Evolutionary conservation across 2,888 invertebrate genomes (phyloP), one percentile per base, ranked within the genome.

Genomic region (Apotomis betuletana): DNA sequence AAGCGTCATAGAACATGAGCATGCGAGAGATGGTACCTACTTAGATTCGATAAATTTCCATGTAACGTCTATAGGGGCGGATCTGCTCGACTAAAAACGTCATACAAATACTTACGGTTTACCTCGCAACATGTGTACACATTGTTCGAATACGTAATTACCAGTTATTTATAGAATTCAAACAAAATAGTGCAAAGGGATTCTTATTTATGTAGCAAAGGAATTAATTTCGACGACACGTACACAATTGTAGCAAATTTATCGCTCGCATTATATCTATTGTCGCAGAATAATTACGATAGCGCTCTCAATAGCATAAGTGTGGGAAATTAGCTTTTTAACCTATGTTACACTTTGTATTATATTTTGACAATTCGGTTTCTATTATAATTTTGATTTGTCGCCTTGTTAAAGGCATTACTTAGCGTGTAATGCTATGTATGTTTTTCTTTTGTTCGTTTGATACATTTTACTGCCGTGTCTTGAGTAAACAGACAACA

Each of bases 401-500:
- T 82, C 79, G 78, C 80, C 81, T 80, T 86, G 87, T 87, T 87
- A 90, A 90, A 88, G 88, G 81, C 83, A 82, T 87, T 85, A 88
- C 85, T 85, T 87, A 85, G 83, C 77, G 78, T 77, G 83, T 83
- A 72, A 72, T 72, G 62, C 68, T 86, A 84, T 85, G 81, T 88
- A 85, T 90, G 90, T 91, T 90, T 89, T 87, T 86, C 88, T 85
- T 87, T 93, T 92, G 92, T 92, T 86, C 79, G 78, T 78, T 75
- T 88, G 89, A 90, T 90, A 86, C 87, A 87, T 91, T 93, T 93
- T 91, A 93, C 87, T 78, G 85, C 87, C 88, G 80, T 88, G 87
- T 87, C 91, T 92, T 91, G 92, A 90, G 91, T 92, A 93, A 93
- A 92, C 93, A 93, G 84, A 84, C 86, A 83, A 78, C 78, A 75